phyloP scores from a whole-genome alignment of 1,140 invertebrate species.

The Physella acuta region DNA sequence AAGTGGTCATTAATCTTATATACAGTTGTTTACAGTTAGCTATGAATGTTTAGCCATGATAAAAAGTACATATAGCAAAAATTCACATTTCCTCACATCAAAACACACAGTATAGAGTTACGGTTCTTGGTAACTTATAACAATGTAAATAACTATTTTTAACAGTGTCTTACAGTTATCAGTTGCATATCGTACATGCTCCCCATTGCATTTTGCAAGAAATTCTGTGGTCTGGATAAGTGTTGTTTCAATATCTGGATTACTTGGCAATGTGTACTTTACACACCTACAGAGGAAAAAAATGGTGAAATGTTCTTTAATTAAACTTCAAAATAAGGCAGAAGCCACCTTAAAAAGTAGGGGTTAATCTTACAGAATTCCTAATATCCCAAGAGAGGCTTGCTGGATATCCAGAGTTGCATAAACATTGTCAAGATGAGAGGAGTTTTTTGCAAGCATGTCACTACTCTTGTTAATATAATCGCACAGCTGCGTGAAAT shows the following conservation, averaged over 20 bases:
- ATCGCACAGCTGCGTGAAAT: constrained; percentile 78
- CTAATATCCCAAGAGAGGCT: constrained; percentile 83
- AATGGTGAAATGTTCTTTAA: not conserved
- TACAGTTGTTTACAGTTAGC: not conserved
- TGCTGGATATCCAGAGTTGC: constrained; percentile 86
- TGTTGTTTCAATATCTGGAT: constrained; percentile 61
- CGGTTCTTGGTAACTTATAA: too few relatives aligned
- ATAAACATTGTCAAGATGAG: constrained; percentile 83
- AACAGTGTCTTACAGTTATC: constrained; percentile 76
- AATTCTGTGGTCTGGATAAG: constrained; percentile 75
- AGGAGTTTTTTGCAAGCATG: constrained; percentile 76
- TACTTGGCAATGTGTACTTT: constrained; percentile 54
- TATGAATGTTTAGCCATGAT: too few relatives aligned
- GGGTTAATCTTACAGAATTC: constrained; percentile 74
- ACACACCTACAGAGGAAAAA: constrained; percentile 52
- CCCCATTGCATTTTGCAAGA: constrained; percentile 79
- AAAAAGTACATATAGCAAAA: too few relatives aligned
- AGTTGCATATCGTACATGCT: constrained; percentile 81
- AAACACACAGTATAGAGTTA: too few relatives aligned
- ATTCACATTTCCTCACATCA: too few relatives aligned
- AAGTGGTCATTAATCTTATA: not conserved
- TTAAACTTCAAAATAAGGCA: not conserved
- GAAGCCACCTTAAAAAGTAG: not conserved
- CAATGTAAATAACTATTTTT: not conserved
- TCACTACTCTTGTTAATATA: constrained; percentile 79